Conservation (phyloP, 2,888 invertebrate genomes). For the Drosophila trichaetosa region DNA sequence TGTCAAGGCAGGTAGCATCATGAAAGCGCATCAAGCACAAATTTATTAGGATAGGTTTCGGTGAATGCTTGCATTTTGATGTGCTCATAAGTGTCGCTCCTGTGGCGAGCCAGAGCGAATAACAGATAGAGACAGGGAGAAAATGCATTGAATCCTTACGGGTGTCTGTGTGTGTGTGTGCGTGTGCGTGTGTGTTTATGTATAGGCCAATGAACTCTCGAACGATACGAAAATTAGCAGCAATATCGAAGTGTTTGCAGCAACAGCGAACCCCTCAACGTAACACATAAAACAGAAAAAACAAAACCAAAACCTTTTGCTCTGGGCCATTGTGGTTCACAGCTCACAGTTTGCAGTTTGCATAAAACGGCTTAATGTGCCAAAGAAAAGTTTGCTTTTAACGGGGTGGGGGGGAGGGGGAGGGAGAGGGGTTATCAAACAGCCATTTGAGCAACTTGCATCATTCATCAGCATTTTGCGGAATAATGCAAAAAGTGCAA, state of each 20-base stretch:
- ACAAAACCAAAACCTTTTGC: conserved; percentile 16
- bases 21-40: conserved; percentile 79
- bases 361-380: conserved; percentile 33
- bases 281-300: conserved; percentile 29
- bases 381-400: conserved; percentile 43
- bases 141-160: conserved; percentile 35
- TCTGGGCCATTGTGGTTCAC: conserved; percentile 12
- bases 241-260: conserved; percentile 17
- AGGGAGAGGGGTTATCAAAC: neutral
- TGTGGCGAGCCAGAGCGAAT: neutral
- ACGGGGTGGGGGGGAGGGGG: no score
- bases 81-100: conserved; percentile 59
- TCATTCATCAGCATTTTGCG: conserved; percentile 29
- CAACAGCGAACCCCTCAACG: conserved; percentile 1
- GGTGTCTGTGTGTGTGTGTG: neutral
- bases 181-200: conserved; percentile 17
- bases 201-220: conserved; percentile 66
- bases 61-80: conserved; percentile 75
- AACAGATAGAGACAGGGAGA: neutral
- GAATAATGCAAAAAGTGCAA: conserved; percentile 10
- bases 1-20: conserved; percentile 69
- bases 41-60: conserved; percentile 81
- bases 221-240: conserved; percentile 18
- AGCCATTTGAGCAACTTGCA: conserved; percentile 36
- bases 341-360: conserved; percentile 49